Base-by-base conservation (phyloP, 2,113 vertebrate species). In the Nyctibius bracteatus region DNA sequence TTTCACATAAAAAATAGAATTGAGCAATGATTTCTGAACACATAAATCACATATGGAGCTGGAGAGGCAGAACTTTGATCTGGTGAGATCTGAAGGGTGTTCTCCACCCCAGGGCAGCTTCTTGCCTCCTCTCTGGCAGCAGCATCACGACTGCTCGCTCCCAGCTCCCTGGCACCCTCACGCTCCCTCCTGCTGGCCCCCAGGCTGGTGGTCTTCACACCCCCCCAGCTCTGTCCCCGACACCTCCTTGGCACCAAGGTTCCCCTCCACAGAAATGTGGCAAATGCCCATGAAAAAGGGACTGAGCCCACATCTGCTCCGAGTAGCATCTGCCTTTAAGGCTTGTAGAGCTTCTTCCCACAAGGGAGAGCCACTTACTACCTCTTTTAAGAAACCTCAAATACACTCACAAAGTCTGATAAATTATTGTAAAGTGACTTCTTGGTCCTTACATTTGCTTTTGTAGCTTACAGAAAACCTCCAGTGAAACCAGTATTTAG, bases 291-390 rank as follows among this genome's bases (percentile, higher is more conserved):
- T 5, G 33, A 22, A 27, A 35, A 33, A 39, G 28, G 18, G 41
- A 37, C 58, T 1, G 1, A 54, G 13, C 7, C 14, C 59, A 8
- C 13, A 24, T 28, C 46, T 12, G 20, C 2, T 1, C 10, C 9
- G 2, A 33, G 58, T 6, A 63, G 7, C 46, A 28, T 39, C 46
- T 46, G 9, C 46, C 24, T 16, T 65, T 33, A 33, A 8, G 33
- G 24, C 41, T 31, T 25, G 24, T 13, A 16, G 22, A 33, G 16
- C 12, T 39, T 5, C 25, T 20, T 14, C 25, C 14, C 46, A 5
- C 24, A 24, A 7, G 15, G 43, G 18, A 54, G 12, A n/a, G 39
- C 6, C 19, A n/a, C 16, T 41, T 33, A 9, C 6, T 14, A 16
- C 12, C 15, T 74, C 33, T 39, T 57, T 22, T 33, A 37, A 46